phyloP scores from a whole-genome alignment of 2,797 vertebrate species.

The Picus viridis region DNA sequence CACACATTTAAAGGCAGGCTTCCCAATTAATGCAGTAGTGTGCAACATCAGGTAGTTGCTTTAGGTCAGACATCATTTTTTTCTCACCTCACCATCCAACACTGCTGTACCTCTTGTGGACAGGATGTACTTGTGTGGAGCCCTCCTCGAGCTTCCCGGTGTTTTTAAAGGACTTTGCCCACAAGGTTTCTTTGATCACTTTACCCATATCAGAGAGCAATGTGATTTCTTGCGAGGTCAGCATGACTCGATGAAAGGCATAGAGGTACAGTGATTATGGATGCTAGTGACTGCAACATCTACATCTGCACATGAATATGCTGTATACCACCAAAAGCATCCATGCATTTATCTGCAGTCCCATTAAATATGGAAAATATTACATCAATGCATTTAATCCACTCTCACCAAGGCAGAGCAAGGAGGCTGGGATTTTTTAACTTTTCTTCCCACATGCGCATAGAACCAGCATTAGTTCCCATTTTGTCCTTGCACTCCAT shows the following conservation, averaged over 20 bases:
- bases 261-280: not conserved
- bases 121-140: not conserved
- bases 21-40: fast-evolving
- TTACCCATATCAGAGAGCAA: not conserved
- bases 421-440: not conserved
- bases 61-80: not conserved
- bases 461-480: not conserved
- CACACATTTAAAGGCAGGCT: not conserved
- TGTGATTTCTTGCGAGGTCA: not conserved
- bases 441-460: not conserved
- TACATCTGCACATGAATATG: not conserved
- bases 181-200: not conserved
- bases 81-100: not conserved
- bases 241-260: not conserved
- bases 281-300: no score
- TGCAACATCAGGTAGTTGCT: not conserved
- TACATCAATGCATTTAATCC: not conserved
- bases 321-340: not conserved
- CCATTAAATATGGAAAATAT: not conserved
- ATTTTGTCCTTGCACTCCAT: not conserved
- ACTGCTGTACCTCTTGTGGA: not conserved
- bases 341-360: not conserved
- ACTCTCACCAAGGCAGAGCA: not conserved
- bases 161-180: not conserved
- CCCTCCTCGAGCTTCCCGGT: not conserved